Conservation (phyloP, 2,888 invertebrate genomes). For the Nasonia oneida region DNA sequence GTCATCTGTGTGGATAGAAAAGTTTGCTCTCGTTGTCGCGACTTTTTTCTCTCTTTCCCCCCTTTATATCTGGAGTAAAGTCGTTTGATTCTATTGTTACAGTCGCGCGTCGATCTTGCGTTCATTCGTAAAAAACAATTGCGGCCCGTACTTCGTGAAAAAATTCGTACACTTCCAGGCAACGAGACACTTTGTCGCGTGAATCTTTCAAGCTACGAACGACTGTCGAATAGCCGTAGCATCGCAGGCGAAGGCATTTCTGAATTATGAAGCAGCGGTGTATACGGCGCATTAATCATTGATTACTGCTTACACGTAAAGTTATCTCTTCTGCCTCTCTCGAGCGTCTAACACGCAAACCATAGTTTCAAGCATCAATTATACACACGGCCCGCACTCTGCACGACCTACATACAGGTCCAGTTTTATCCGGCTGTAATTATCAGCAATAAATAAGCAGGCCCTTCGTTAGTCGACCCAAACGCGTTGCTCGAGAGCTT, state of each 20-base stretch:
- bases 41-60: not conserved
- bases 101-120: not conserved
- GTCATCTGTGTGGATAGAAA: constrained; percentile 27
- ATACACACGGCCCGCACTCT: not conserved
- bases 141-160: not conserved
- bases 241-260: not conserved
- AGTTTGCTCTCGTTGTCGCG: not conserved
- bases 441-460: too few relatives aligned
- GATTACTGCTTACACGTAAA: not conserved
- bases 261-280: not conserved
- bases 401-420: not conserved
- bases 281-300: not conserved
- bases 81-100: not conserved
- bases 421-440: not conserved
- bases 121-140: not conserved
- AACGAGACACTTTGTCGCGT: not conserved
- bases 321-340: not conserved
- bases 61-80: not conserved
- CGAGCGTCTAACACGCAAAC: not conserved
- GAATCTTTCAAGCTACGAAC: not conserved
- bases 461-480: too few relatives aligned
- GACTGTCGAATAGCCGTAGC: not conserved
- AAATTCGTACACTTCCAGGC: not conserved
- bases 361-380: not conserved
- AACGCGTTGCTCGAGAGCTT: too few relatives aligned